These are phyloP conservation scores for Argya squamiceps DNA, from an alignment of 2,797 vertebrate species.

Conservation along the genomic window DNA sequence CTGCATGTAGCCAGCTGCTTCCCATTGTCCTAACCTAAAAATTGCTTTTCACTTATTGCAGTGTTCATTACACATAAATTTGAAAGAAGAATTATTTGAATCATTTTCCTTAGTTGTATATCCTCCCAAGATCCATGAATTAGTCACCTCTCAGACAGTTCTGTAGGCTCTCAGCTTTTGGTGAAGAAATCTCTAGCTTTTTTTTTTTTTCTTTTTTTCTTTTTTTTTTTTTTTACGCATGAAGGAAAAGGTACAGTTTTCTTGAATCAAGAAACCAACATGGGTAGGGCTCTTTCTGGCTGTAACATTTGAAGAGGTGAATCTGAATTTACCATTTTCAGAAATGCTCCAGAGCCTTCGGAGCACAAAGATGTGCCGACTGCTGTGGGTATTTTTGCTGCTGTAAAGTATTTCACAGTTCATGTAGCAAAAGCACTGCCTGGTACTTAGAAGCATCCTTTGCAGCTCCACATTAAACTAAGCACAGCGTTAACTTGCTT, in stretches of 20 bases:
- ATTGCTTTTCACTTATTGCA: background rate
- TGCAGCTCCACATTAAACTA: background rate
- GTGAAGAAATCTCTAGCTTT: background rate
- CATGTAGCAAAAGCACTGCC: background rate
- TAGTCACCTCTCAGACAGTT: background rate
- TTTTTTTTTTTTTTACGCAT: background rate
- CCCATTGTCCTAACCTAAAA: background rate
- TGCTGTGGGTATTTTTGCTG: background rate
- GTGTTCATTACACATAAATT: background rate
- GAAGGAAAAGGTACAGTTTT: background rate
- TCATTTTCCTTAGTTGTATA: background rate
- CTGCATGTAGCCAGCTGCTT: background rate
- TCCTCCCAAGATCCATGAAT: background rate
- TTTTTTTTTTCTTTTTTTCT: background rate
- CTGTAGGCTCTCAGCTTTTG: background rate
- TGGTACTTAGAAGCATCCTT: background rate
- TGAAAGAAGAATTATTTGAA: background rate
- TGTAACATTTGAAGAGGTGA: background rate
- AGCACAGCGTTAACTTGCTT: background rate
- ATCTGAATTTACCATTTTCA: background rate
- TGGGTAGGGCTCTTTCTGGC: background rate
- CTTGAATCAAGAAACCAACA: background rate
- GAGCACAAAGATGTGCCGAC: background rate
- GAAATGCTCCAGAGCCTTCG: background rate
- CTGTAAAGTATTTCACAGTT: background rate